phyloP scores from a whole-genome alignment of 1,140 invertebrate genomes.

The Drosophila setifemur region DNA sequence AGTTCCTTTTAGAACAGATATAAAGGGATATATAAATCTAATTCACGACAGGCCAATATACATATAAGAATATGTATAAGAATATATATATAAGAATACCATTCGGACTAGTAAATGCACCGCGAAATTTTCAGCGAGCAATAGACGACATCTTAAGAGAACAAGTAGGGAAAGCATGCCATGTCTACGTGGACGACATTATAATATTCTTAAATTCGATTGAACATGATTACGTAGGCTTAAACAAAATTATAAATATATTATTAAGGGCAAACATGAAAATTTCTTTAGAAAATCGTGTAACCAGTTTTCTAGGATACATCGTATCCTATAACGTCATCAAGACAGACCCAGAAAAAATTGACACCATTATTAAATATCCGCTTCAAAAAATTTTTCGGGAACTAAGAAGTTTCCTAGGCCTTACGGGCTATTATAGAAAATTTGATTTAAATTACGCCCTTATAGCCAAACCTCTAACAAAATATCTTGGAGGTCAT shows the following conservation, averaged over 20 bases:
- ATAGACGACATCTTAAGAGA: slow-evolving; percentile 44
- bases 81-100: slow-evolving; percentile 6
- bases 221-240: not conserved
- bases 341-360: not conserved
- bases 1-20: too few species aligned
- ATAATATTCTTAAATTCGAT: not conserved
- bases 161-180: not conserved
- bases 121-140: too few species aligned
- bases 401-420: too few species aligned
- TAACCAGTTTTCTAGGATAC: too few species aligned
- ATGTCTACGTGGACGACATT: not conserved
- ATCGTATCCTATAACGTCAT: not conserved
- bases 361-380: not conserved
- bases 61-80: too few species aligned
- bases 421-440: not conserved
- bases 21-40: too few species aligned
- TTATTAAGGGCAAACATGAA: not conserved
- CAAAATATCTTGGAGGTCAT: too few species aligned
- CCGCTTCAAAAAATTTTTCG: not conserved
- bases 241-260: not conserved
- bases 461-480: too few species aligned
- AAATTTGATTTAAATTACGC: not conserved
- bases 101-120: slow-evolving; percentile 69
- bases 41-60: too few species aligned
- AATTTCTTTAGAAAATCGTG: too few species aligned